These are phyloP conservation scores for Cantharis flavilabris DNA, from an alignment of 2,888 invertebrate species.

Conservation along the genomic window DNA sequence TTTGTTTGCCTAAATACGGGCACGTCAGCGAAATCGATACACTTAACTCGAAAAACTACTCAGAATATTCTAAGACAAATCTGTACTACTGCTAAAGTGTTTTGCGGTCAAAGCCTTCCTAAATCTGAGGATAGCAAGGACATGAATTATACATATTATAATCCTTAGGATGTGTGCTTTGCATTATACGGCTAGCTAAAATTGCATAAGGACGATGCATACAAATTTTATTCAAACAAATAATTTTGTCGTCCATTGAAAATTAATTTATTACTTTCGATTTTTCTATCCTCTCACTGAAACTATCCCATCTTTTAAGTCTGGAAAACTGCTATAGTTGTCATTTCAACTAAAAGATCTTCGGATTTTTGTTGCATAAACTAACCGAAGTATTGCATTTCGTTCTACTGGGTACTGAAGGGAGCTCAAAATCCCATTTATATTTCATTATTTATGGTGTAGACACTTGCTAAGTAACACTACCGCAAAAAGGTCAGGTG, in stretches of 20 bases:
- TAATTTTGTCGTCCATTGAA: neutral
- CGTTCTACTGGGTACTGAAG: too few relatives aligned
- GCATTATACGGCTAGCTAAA: constrained; percentile 42
- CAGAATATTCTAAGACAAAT: constrained; percentile 4
- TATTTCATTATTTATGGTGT: neutral
- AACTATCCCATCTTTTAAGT: too few relatives aligned
- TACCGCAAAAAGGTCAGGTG: too few relatives aligned
- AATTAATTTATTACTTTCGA: neutral
- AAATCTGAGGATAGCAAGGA: constrained; percentile 25
- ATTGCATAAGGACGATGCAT: constrained; percentile 23
- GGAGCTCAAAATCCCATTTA: neutral
- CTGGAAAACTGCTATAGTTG: too few relatives aligned
- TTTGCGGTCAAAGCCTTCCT: constrained; percentile 18
- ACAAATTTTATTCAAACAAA: neutral
- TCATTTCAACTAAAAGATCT: too few relatives aligned
- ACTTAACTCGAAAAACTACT: constrained; percentile 1
- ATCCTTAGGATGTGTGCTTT: constrained; percentile 40
- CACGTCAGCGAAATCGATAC: neutral
- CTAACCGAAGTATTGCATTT: too few relatives aligned
- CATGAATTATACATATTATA: constrained; percentile 45
- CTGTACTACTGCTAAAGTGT: constrained; percentile 7
- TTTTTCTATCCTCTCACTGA: too few relatives aligned
- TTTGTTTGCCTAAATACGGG: neutral
- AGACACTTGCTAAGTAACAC: neutral
- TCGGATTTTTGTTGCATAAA: too few relatives aligned